Percentiles rank a stretch among this genome's conserved stretches.
These are phyloP conservation scores for Catamblyrhynchus diadema DNA, from an alignment of 2,797 vertebrate genomes.

Conservation along the genomic window DNA sequence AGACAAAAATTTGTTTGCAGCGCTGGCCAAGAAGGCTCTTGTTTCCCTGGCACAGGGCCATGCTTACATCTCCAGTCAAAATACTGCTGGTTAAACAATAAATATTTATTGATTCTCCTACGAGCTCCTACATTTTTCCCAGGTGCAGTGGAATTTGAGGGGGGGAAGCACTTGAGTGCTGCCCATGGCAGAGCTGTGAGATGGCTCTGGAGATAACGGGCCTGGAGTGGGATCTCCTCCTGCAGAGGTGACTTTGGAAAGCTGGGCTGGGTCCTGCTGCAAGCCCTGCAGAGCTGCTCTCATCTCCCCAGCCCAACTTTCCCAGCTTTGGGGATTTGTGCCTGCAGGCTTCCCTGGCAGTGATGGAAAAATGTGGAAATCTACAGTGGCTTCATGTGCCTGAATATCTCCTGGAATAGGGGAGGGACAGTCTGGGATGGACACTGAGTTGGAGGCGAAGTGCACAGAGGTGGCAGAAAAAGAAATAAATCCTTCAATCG, in stretches of 20 bases:
- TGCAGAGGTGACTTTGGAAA: neutral
- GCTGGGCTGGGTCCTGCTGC: neutral
- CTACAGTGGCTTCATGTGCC: neutral
- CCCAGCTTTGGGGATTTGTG: neutral
- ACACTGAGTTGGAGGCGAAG: fast-evolving
- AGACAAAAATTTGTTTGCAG: constrained; percentile 39
- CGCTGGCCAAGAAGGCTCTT: constrained; percentile 40
- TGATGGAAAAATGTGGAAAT: neutral
- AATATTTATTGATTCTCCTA: constrained; percentile 74
- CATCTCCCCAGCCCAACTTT: neutral
- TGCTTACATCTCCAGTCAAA: constrained; percentile 70
- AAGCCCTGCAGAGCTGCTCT: neutral
- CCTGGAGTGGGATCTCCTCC: neutral
- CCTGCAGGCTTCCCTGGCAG: neutral
- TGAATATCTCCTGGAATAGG: neutral
- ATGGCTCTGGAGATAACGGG: neutral
- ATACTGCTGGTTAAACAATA: constrained; percentile 67
- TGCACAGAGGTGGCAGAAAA: neutral
- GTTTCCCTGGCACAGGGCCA: constrained; percentile 45
- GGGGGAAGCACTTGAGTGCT: neutral
- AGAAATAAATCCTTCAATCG: neutral
- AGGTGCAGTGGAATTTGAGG: constrained; percentile 54
- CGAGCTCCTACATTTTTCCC: constrained; percentile 54
- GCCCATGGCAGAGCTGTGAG: neutral
- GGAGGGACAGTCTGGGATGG: neutral